phyloP scores from a whole-genome alignment of 2,113 vertebrate species.

The Cyanoderma ruficeps region DNA sequence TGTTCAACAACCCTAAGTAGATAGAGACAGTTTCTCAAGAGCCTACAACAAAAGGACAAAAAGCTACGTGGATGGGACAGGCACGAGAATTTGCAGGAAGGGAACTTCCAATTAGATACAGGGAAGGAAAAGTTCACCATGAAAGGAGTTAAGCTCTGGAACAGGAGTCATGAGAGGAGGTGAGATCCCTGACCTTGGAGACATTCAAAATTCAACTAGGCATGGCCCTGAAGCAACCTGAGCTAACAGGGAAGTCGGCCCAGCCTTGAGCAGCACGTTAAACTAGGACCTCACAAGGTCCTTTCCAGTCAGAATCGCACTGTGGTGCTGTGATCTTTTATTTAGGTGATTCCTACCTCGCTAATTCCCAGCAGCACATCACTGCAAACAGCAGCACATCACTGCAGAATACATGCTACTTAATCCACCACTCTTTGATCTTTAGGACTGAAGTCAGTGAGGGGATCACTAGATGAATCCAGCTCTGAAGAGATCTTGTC shows the following conservation, averaged over 20 bases:
- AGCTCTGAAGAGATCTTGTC: constrained; percentile 16
- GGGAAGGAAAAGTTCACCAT: neutral
- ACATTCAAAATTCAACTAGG: neutral
- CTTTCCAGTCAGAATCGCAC: neutral
- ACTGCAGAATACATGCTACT: neutral
- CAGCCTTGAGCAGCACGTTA: neutral
- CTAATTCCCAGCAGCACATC: constrained; percentile 23
- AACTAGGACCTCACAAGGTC: neutral
- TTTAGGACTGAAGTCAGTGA: neutral
- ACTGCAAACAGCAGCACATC: neutral
- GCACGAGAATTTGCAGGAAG: neutral
- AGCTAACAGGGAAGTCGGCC: neutral
- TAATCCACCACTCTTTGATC: constrained; percentile 20
- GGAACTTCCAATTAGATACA: neutral
- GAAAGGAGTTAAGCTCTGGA: neutral
- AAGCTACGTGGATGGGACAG: neutral
- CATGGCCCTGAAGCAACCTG: neutral
- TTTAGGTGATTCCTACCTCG: neutral
- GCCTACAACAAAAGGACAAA: neutral
- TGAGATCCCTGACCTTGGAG: neutral
- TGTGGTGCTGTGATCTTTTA: neutral
- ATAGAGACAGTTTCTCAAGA: neutral
- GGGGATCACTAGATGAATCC: constrained; percentile 16
- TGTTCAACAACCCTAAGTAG: neutral
- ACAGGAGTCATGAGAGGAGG: neutral